These are phyloP conservation scores for Nautilus pompilius DNA, from an alignment of 1,140 invertebrate genomes.

Conservation along the genomic window DNA sequence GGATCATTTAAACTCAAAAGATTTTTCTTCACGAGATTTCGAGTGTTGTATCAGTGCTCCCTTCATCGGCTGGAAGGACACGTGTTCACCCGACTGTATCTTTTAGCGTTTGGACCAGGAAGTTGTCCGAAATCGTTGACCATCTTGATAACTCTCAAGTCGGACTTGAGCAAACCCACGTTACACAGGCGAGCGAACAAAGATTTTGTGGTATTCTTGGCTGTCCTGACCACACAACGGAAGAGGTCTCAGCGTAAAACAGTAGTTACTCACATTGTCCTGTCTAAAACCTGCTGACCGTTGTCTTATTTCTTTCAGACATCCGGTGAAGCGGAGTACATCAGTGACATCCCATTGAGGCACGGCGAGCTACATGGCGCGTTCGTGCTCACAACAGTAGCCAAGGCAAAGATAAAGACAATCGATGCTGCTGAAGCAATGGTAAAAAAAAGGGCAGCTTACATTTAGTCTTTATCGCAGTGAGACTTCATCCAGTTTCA, in stretches of 20 bases:
- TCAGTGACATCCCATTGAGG: constrained; percentile 54
- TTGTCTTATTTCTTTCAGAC: constrained; percentile 20
- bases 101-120: no score
- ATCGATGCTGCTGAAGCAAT: constrained; percentile 36
- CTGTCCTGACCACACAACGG: background rate
- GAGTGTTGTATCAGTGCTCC: no score
- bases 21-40: no score
- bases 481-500: no score
- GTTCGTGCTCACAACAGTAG: constrained; percentile 53
- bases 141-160: no score
- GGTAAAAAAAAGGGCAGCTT: constrained; percentile 25
- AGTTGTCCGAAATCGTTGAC: no score
- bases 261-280: background rate
- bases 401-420: constrained; percentile 40
- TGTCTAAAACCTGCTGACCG: background rate
- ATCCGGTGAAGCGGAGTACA: constrained; percentile 57
- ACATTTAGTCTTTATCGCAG: background rate
- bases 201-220: background rate
- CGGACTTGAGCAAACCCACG: no score
- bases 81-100: no score
- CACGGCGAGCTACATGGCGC: constrained; percentile 54
- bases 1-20: no score
- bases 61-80: no score
- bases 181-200: no score
- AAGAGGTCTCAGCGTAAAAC: background rate